Conservation (phyloP, 2,113 vertebrate species). For the Saguinus midas region DNA sequence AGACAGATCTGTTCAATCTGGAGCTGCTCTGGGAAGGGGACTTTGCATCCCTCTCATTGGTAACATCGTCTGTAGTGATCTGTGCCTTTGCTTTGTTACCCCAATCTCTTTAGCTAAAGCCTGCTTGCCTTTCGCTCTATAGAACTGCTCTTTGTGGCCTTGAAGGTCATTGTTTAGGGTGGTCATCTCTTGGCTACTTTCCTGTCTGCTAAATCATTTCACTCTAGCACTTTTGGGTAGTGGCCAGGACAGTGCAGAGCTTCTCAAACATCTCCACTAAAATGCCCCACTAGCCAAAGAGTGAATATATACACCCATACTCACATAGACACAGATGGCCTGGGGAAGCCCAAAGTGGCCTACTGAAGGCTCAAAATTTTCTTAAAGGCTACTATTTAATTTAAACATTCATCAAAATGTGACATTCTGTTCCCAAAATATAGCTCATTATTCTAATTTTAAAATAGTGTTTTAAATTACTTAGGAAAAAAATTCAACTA, state of each 20-base stretch:
- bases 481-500: neutral
- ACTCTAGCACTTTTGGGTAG: neutral
- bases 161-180: neutral
- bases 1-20: neutral
- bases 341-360: neutral
- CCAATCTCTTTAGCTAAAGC: neutral
- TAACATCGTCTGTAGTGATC: neutral
- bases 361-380: neutral
- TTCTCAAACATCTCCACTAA: neutral
- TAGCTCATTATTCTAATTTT: neutral
- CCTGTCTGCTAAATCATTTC: constrained; percentile 9
- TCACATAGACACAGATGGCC: neutral
- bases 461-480: constrained; percentile 2
- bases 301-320: neutral
- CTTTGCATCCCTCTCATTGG: neutral
- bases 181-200: neutral
- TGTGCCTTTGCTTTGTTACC: neutral
- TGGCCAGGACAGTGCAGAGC: neutral
- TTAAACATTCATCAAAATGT: neutral
- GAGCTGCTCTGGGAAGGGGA: neutral
- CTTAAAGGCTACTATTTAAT: neutral
- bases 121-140: neutral
- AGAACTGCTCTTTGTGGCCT: neutral
- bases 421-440: neutral
- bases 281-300: neutral